Percentiles rank a stretch among this genome's conserved stretches.
Evolutionary conservation across 2,888 invertebrate genomes (phyloP).

Genomic region (Synergus itoensis): DNA sequence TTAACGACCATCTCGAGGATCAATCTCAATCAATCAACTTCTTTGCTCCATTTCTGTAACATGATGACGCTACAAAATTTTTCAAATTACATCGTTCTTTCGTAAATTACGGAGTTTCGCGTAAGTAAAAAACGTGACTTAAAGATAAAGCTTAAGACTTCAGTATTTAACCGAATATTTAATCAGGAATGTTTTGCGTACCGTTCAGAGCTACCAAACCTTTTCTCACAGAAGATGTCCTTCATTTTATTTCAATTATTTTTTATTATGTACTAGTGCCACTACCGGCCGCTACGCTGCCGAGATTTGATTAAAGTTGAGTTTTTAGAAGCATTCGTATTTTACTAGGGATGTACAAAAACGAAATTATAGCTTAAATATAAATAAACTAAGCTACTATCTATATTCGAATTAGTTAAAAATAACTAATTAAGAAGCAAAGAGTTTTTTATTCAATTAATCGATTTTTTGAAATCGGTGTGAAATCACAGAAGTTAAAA

Average conservation of each 20-base stretch:
- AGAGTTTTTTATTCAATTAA: no score
- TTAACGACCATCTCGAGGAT: slow-evolving; percentile 12
- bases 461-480: no score
- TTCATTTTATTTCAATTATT: not conserved
- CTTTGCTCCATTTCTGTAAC: not conserved
- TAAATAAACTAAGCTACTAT: no score
- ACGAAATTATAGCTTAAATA: no score
- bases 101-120: slow-evolving; percentile 31
- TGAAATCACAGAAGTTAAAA: no score
- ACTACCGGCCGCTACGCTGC: no score
- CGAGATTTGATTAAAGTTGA: no score
- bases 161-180: slow-evolving; percentile 35
- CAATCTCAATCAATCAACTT: slow-evolving; percentile 8
- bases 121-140: slow-evolving; percentile 39
- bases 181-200: slow-evolving; percentile 40
- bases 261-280: not conserved
- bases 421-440: no score
- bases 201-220: slow-evolving; percentile 17
- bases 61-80: slow-evolving; percentile 1
- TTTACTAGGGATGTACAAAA: no score
- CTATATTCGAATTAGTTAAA: no score
- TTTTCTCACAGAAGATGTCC: not conserved
- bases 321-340: no score
- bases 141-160: slow-evolving; percentile 42
- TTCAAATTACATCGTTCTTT: slow-evolving; percentile 32